Evolutionary conservation across 2,797 vertebrate species (phyloP).

Genomic region (Aselliscus stoliczkanus): DNA sequence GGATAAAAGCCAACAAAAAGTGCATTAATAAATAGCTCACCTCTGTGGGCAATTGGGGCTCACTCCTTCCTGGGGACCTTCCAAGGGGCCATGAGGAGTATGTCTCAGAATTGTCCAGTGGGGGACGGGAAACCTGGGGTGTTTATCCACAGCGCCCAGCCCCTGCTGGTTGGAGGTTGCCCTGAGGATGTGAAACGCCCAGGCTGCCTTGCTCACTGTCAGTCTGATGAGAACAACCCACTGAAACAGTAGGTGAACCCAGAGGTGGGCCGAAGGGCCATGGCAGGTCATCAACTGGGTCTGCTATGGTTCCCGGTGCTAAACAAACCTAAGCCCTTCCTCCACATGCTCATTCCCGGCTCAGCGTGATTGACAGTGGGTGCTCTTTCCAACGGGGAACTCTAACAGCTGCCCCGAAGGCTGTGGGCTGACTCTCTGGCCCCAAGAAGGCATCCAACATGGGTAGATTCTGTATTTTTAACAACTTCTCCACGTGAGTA

Average conservation of each 20-base stretch:
- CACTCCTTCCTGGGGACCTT: background rate
- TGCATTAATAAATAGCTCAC: background rate
- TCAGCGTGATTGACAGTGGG: background rate
- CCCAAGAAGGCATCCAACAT: rapidly evolving
- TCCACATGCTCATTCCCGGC: no score
- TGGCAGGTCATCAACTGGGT: rapidly evolving
- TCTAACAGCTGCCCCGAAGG: background rate
- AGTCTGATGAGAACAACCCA: rapidly evolving
- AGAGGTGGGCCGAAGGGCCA: background rate
- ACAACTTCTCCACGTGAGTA: background rate
- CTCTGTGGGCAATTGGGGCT: background rate
- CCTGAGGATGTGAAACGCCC: no score
- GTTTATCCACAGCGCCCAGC: background rate
- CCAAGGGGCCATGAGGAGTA: rapidly evolving
- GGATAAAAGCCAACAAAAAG: background rate
- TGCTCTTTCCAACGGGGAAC: background rate
- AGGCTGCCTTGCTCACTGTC: background rate
- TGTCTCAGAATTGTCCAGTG: background rate
- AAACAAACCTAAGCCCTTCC: rapidly evolving
- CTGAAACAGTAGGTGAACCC: background rate
- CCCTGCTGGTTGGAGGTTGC: background rate
- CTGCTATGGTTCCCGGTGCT: background rate
- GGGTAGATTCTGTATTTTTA: background rate
- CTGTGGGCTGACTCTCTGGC: background rate
- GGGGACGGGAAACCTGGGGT: no score